These are phyloP conservation scores for Alosa sapidissima DNA, from an alignment of 2,797 vertebrate genomes.

Conservation along the genomic window DNA sequence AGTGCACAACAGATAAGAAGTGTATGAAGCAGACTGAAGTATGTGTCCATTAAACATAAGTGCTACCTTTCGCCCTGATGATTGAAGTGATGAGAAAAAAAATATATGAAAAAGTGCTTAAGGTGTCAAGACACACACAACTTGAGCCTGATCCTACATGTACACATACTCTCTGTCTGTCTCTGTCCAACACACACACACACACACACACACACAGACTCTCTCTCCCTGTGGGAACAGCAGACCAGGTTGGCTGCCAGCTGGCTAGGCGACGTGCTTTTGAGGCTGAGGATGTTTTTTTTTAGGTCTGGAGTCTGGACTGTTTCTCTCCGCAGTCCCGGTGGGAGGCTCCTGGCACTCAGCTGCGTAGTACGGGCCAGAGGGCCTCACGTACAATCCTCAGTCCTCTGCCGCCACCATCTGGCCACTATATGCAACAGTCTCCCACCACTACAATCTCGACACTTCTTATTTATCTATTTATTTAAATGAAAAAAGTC, in stretches of 20 bases:
- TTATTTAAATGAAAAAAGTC: neutral
- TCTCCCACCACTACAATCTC: neutral
- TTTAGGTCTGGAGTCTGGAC: constrained; percentile 65
- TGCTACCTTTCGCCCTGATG: neutral
- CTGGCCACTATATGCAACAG: constrained; percentile 38
- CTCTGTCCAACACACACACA: constrained; percentile 17
- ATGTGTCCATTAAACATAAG: neutral
- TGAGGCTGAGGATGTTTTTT: constrained; percentile 71
- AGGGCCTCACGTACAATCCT: neutral
- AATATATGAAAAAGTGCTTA: constrained; percentile 41
- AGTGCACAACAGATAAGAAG: neutral
- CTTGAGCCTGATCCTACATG: constrained; percentile 35
- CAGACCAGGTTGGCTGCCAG: constrained; percentile 67
- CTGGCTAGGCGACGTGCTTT: constrained; percentile 66
- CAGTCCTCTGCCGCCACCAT: constrained; percentile 61
- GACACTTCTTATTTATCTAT: neutral
- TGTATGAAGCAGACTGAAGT: neutral
- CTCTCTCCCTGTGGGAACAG: constrained; percentile 67
- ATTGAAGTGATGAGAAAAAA: neutral
- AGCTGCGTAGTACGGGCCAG: neutral
- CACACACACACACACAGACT: constrained; percentile 40
- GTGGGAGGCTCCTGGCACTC: constrained; percentile 56
- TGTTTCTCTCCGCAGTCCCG: constrained; percentile 58
- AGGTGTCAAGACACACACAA: constrained; percentile 51
- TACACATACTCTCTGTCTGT: constrained; percentile 41